These are phyloP conservation scores for Synanthedon tipuliformis DNA, from an alignment of 2,888 invertebrate species.

Conservation along the genomic window DNA sequence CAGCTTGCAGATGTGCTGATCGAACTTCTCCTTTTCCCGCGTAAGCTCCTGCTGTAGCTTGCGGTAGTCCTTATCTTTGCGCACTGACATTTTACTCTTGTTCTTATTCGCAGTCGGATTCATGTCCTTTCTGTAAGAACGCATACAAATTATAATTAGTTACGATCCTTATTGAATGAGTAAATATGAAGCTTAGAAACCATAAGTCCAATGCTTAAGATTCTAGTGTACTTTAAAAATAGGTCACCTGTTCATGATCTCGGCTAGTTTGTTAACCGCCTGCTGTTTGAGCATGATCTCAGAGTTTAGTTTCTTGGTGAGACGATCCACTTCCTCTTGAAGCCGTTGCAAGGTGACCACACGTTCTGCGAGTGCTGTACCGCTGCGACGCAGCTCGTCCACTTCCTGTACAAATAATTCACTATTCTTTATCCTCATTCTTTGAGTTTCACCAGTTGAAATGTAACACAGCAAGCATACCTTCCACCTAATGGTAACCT, in stretches of 20 bases:
- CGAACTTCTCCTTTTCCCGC: constrained; percentile 94
- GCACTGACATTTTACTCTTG: constrained; percentile 83
- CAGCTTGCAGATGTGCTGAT: constrained; percentile 85
- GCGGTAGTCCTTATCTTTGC: constrained; percentile 95
- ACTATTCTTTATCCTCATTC: too few relatives aligned
- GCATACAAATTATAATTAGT: too few relatives aligned
- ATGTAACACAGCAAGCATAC: too few relatives aligned
- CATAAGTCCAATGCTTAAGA: too few relatives aligned
- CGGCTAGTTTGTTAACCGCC: constrained; percentile 96
- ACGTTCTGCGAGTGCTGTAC: constrained; percentile 84
- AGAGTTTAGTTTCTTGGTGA: constrained; percentile 85
- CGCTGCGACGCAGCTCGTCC: constrained; percentile 82
- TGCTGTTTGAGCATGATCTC: constrained; percentile 91
- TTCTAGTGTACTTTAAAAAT: not conserved
- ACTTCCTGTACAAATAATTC: constrained; percentile 71
- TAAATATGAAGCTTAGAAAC: too few relatives aligned
- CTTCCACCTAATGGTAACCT: too few relatives aligned
- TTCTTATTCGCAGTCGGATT: constrained; percentile 79
- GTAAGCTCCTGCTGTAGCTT: constrained; percentile 94
- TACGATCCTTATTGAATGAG: too few relatives aligned
- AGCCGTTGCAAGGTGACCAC: constrained; percentile 73
- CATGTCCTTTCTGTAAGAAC: constrained; percentile 60
- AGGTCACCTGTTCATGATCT: constrained; percentile 89
- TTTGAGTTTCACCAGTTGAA: too few relatives aligned
- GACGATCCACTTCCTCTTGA: constrained; percentile 83